These are phyloP conservation scores for Eulemur albifrons DNA, from an alignment of 2,797 vertebrate species.

Conservation along the genomic window DNA sequence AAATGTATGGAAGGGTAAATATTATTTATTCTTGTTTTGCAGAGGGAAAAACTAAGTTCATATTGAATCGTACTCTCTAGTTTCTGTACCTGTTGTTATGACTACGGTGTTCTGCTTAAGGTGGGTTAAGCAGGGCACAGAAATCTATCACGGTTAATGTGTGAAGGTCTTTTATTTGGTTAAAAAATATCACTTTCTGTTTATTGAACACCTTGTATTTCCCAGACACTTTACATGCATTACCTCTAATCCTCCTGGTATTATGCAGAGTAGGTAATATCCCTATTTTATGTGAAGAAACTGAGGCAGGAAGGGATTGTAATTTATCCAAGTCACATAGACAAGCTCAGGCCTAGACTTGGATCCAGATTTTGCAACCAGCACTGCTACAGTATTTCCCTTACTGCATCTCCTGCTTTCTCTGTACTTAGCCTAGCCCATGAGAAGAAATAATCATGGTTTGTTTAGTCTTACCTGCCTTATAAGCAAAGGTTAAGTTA, in stretches of 20 bases:
- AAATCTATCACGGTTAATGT: background rate
- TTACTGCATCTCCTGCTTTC: background rate
- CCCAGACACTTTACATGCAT: background rate
- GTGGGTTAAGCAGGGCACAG: background rate
- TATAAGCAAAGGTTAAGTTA: conserved; percentile 13
- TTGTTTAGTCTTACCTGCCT: background rate
- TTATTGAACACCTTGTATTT: background rate
- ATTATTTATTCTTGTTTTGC: background rate
- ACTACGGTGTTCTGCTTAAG: background rate
- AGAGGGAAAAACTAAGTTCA: background rate
- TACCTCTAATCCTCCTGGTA: background rate
- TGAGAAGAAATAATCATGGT: background rate
- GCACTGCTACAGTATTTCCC: accelerated
- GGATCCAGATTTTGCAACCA: background rate
- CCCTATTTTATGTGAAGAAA: background rate
- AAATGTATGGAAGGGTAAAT: background rate
- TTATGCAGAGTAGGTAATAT: background rate
- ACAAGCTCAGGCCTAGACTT: background rate
- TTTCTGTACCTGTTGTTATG: background rate
- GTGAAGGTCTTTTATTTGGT: background rate
- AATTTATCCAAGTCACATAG: background rate
- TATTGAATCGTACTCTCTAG: background rate
- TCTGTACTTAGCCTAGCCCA: background rate
- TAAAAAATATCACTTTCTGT: background rate
- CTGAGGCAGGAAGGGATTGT: background rate